phyloP scores from a whole-genome alignment of 2,888 invertebrate genomes.

The Pyralis farinalis region DNA sequence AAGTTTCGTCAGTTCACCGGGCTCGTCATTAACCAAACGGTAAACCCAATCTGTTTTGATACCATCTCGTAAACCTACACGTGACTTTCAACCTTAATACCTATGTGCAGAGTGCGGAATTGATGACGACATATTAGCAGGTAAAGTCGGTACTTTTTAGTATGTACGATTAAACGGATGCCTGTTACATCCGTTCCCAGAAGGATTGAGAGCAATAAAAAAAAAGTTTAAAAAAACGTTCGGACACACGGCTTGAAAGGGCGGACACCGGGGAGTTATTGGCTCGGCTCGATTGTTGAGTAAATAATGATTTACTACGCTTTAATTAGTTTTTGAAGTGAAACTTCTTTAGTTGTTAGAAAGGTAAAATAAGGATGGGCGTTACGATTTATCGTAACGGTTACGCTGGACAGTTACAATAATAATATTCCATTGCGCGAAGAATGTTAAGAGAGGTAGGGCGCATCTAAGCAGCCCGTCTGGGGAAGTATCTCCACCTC shows the following conservation, averaged over 20 bases:
- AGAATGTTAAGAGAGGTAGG: no score
- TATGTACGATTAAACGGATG: slow-evolving; percentile 59
- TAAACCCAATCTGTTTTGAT: slow-evolving; percentile 10
- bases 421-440: no score
- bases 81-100: slow-evolving; percentile 10
- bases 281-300: no score
- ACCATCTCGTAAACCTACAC: slow-evolving; percentile 5
- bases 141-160: slow-evolving; percentile 13
- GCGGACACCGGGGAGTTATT: no score
- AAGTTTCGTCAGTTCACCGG: slow-evolving; percentile 10
- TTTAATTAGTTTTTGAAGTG: no score
- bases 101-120: neutral
- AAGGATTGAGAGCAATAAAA: slow-evolving; percentile 57
- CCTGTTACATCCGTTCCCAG: slow-evolving; percentile 73
- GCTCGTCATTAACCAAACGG: slow-evolving; percentile 13
- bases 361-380: no score
- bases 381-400: no score
- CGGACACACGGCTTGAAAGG: slow-evolving; percentile 15
- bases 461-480: no score
- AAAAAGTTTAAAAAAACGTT: slow-evolving; percentile 36
- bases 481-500: no score
- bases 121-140: slow-evolving; percentile 12
- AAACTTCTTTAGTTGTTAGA: no score
- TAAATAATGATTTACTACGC: no score
- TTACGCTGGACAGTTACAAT: no score